Percentiles rank a stretch among this genome's conserved stretches.
These are phyloP conservation scores for Erpobdella octoculata DNA, from an alignment of 2,888 invertebrate species.

Conservation along the genomic window DNA sequence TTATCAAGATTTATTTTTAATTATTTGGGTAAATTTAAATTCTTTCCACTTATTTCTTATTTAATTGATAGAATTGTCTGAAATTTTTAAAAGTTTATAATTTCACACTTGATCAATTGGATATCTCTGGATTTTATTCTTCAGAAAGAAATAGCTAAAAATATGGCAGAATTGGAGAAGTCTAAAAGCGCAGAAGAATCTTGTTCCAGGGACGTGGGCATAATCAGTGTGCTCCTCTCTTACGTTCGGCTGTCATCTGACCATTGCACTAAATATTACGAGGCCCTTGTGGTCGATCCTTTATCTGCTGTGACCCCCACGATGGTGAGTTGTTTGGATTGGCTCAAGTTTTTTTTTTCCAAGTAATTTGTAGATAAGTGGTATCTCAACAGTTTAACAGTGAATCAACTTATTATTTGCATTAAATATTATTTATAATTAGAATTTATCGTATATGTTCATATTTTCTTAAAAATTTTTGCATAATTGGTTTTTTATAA, in stretches of 20 bases:
- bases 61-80: too few relatives aligned
- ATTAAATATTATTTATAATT: neutral
- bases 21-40: too few relatives aligned
- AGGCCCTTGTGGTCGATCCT: conserved; percentile 41
- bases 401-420: neutral
- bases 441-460: too few relatives aligned
- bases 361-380: neutral
- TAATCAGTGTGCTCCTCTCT: conserved; percentile 29
- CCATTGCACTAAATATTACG: conserved; percentile 41
- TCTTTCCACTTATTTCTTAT: too few relatives aligned
- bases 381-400: neutral
- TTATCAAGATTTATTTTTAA: too few relatives aligned
- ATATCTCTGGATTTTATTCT: too few relatives aligned
- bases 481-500: neutral
- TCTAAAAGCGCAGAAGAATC: neutral
- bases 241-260: conserved; percentile 38
- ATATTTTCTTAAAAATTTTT: too few relatives aligned
- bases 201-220: neutral
- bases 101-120: too few relatives aligned
- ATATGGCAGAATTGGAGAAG: too few relatives aligned
- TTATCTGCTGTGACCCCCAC: conserved; percentile 42
- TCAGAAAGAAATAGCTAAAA: too few relatives aligned
- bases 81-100: too few relatives aligned
- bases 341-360: neutral
- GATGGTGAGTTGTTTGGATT: conserved; percentile 36